Percentiles rank a stretch among this genome's conserved stretches.
Conservation (phyloP, 2,113 vertebrate genomes). For the Apteryx mantelli region DNA sequence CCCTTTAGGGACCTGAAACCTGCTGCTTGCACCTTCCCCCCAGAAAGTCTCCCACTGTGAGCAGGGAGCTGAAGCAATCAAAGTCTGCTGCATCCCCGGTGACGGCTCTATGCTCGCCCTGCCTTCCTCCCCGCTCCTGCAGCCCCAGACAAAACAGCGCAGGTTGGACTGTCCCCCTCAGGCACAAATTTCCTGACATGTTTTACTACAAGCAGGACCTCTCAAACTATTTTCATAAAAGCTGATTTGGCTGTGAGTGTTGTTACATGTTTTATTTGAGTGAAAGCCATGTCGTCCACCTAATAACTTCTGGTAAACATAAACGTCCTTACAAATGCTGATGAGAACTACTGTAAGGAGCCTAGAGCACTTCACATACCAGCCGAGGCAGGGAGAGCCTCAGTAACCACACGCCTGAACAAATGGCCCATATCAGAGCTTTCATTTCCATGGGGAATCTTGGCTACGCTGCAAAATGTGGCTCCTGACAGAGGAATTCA, state of each 20-base stretch:
- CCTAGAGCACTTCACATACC: background rate
- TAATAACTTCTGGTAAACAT: background rate
- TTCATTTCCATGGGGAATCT: background rate
- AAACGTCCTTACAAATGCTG: background rate
- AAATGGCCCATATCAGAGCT: background rate
- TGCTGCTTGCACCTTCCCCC: accelerated
- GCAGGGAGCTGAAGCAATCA: background rate
- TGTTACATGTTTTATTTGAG: background rate
- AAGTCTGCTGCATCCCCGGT: background rate
- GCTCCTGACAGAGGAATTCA: background rate
- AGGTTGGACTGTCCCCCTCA: background rate
- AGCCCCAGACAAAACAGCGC: background rate
- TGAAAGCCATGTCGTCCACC: background rate
- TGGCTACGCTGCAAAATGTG: background rate
- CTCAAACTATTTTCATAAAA: background rate
- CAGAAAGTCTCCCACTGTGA: background rate
- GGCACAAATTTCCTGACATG: background rate
- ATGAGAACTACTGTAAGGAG: background rate
- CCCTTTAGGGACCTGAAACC: background rate
- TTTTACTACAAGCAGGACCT: background rate
- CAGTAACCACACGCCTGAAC: background rate
- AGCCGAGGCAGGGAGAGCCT: background rate
- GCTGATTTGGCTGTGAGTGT: background rate
- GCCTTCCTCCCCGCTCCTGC: background rate
- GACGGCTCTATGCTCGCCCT: background rate